Evolutionary conservation across 2,113 vertebrate genomes (phyloP), one percentile per base, ranked within the genome.

Genomic region (Pollachius pollachius): DNA sequence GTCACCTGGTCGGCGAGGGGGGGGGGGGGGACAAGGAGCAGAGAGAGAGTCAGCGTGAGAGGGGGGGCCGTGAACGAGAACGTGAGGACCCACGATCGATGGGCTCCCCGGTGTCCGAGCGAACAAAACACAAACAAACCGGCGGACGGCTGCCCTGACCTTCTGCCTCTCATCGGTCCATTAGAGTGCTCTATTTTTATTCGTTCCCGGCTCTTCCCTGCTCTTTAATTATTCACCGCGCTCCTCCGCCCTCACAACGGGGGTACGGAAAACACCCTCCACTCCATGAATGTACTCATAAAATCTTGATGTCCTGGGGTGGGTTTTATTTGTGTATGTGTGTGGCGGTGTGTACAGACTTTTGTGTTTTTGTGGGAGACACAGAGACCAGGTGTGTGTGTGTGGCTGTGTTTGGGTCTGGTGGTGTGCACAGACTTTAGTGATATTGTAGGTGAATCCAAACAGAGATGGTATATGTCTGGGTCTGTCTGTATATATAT

Each of bases 1-100:
- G 94, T 98, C 77, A 99, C 94, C 97, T 99, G 82, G 52, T 74
- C 62, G 17, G 69, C 60, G 74, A 58, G 57, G 37, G 54, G 62
- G 68, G 17, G 64, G 37, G 69, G 64, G 74, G 54, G 57, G 37
- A 54, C 61, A 70, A 19, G 64, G 58, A 65, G 48, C 54, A 34
- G 30, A 58, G 30, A n/a, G 57, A 23, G 58, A 19, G 30, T 34
- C 1, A 3, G 19, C 62, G 72, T 37, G 27, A 34, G 15, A 56
- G 54, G 54, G 1, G 54, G 54, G 1, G 17, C 11, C 54, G 17
- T 15, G 54, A 15, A 2, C 15, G 15, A 15, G 54, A 56, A 56
- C 54, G 17, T 15, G 54, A 56, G 13, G 3, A 15, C 54, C 11
- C 11, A 2, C 13, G 54, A 15, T 17, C 13, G 52, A 52, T 8